Conservation (phyloP, 2,888 invertebrate species). For the Nephrotoma flavescens region DNA sequence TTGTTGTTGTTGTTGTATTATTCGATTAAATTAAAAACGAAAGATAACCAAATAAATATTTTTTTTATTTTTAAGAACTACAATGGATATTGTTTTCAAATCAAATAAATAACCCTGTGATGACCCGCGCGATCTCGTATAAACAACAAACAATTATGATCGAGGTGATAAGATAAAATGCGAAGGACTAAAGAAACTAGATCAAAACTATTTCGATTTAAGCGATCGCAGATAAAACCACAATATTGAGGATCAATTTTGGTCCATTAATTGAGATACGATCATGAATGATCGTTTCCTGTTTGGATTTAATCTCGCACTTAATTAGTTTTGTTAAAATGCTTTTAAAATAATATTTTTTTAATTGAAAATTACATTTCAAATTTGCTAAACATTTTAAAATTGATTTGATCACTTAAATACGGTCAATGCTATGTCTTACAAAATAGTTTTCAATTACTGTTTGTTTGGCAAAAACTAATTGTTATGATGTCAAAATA, state of each 20-base stretch:
- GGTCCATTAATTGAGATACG: neutral
- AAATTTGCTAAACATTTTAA: neutral
- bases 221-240: neutral
- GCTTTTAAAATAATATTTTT: neutral
- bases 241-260: neutral
- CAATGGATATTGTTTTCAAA: neutral
- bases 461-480: neutral
- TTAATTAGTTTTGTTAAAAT: neutral
- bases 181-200: neutral
- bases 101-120: neutral
- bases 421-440: neutral
- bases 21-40: neutral
- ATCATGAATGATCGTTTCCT: neutral
- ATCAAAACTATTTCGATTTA: neutral
- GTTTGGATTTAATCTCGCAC: neutral
- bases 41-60: neutral
- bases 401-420: neutral
- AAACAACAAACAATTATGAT: neutral
- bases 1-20: neutral
- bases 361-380: neutral
- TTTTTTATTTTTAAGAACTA: neutral
- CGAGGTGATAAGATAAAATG: neutral
- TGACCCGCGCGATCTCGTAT: neutral
- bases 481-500: neutral
- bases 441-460: neutral